A percentile compares a stretch with the other conserved stretches of the same genome.
Conservation (phyloP, 1,140 invertebrate genomes). For the Philotrypesis tridentata region DNA sequence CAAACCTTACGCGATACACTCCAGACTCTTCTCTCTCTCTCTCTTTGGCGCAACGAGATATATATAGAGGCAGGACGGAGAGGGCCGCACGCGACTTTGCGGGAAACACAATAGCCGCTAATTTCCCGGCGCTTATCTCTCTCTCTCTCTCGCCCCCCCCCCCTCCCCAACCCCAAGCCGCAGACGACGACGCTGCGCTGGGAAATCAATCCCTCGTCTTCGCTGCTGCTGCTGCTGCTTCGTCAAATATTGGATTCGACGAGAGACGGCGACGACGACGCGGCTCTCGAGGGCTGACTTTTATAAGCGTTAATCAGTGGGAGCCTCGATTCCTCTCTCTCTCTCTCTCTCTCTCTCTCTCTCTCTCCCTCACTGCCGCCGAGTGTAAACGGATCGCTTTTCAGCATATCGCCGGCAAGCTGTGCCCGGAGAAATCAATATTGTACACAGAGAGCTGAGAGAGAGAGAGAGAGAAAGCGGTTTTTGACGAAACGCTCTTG, state of each 20-base stretch:
- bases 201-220: no score
- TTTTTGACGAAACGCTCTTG: background rate
- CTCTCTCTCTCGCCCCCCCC: background rate
- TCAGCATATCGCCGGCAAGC: background rate
- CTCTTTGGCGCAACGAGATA: background rate
- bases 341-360: no score
- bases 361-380: no score
- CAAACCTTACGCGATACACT: no score
- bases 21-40: background rate
- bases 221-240: background rate
- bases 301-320: background rate
- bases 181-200: no score
- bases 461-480: background rate
- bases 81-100: conserved; percentile 11
- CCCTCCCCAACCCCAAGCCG: no score
- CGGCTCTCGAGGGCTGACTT: background rate
- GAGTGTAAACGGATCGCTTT: background rate
- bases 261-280: no score
- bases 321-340: background rate
- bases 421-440: background rate
- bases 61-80: background rate
- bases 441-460: background rate
- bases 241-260: background rate
- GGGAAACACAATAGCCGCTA: conserved; percentile 40
- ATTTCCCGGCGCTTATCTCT: conserved; percentile 34